A percentile compares a stretch with the other conserved stretches of the same genome.
Evolutionary conservation across 2,113 vertebrate species (phyloP).

Genomic region (Arenaria interpres): DNA sequence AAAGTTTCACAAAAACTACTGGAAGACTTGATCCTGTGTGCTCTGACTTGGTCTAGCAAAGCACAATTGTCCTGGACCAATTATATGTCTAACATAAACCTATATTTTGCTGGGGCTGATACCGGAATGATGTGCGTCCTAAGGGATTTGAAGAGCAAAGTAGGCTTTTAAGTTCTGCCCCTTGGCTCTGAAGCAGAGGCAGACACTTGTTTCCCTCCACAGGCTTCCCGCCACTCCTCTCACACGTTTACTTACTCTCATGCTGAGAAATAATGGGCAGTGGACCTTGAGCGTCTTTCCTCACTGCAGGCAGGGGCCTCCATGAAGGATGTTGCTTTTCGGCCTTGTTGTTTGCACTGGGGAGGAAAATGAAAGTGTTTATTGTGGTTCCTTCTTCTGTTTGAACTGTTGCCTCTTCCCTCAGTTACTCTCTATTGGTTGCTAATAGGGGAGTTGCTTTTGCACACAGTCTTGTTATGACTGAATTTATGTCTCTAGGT

Average conservation of each 20-base stretch:
- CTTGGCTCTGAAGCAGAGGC: background rate
- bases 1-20: background rate
- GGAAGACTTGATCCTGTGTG: background rate
- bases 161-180: background rate
- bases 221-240: background rate
- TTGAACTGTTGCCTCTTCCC: background rate
- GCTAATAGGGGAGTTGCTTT: background rate
- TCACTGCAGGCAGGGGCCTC: background rate
- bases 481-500: background rate
- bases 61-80: background rate
- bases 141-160: background rate
- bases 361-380: conserved; percentile 9
- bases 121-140: background rate
- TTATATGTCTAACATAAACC: background rate
- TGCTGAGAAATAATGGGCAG: background rate
- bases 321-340: background rate
- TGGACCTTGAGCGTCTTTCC: background rate
- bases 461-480: background rate
- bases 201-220: background rate
- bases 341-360: background rate
- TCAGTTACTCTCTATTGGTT: background rate
- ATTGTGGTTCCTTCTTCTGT: background rate
- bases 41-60: background rate
- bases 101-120: background rate
- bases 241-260: background rate